Evolutionary conservation across 53 echinoderm and acorn worm genomes (phyloP).

Genomic region (Hippasteria phrygiana): DNA sequence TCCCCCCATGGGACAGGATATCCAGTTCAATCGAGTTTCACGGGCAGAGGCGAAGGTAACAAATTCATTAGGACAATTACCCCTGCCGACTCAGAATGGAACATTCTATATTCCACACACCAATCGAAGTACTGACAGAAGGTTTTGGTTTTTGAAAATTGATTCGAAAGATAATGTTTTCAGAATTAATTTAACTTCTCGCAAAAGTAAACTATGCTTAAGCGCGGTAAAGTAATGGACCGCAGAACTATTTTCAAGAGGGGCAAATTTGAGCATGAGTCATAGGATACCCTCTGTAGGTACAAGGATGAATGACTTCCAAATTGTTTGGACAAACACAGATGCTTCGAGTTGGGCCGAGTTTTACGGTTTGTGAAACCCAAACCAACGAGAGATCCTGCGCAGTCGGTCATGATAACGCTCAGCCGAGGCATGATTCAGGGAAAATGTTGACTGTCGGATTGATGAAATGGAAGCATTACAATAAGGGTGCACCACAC

Average conservation of each 20-base stretch:
- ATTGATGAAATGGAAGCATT: too few relatives aligned
- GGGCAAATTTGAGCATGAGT: conserved; percentile 13
- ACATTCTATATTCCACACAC: background rate
- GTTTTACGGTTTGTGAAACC: conserved; percentile 59
- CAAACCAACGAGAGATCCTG: conserved; percentile 51
- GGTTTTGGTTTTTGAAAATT: too few relatives aligned
- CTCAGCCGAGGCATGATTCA: conserved; percentile 18
- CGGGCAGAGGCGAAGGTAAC: conserved; percentile 51
- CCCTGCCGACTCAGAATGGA: conserved; percentile 16
- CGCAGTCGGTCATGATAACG: background rate
- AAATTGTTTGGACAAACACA: conserved; percentile 69
- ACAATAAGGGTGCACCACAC: too few relatives aligned
- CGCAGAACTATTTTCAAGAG: background rate
- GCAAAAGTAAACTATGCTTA: background rate
- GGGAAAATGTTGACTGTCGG: too few relatives aligned
- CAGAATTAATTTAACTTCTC: background rate
- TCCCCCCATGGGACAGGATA: conserved; percentile 52
- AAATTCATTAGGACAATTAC: conserved; percentile 22
- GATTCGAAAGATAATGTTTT: too few relatives aligned
- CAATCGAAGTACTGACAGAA: background rate
- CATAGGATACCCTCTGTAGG: conserved; percentile 8
- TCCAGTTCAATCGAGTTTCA: conserved; percentile 64
- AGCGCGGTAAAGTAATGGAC: background rate
- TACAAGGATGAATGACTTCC: conserved; percentile 49
- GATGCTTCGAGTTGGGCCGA: conserved; percentile 49